phyloP scores from a whole-genome alignment of 2,888 invertebrate genomes.

The Clepsis dumicolana region DNA sequence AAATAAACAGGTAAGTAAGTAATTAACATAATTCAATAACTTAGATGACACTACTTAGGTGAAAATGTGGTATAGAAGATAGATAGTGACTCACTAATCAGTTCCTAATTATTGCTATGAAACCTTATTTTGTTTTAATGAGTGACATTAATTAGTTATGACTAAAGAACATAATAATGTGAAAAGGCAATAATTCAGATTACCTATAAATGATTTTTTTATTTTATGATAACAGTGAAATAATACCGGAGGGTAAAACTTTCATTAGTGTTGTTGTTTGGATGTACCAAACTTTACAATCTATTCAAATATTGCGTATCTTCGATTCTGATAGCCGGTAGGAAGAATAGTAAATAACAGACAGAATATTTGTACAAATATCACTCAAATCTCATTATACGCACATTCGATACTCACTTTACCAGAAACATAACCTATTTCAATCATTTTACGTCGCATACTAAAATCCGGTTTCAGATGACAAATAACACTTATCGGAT shows the following conservation, averaged over 20 bases:
- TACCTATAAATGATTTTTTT: not conserved
- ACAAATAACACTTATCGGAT: conserved; percentile 21
- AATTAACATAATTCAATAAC: not conserved
- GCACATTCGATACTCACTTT: not conserved
- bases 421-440: not conserved
- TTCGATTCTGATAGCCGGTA: no score
- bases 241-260: no score
- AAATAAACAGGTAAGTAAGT: not conserved
- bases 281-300: no score
- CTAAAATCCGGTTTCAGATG: conserved; percentile 8
- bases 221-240: not conserved
- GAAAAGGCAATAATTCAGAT: not conserved
- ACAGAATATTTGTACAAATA: no score
- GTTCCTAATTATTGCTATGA: not conserved
- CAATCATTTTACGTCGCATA: not conserved
- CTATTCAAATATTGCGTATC: no score
- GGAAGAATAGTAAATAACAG: no score
- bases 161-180: not conserved
- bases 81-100: not conserved
- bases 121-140: not conserved
- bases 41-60: not conserved
- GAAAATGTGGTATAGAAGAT: not conserved
- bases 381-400: not conserved
- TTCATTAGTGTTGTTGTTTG: no score
- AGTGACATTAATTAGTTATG: not conserved